Conservation (phyloP, 2,797 vertebrate species). For the Cheirogaleus major region DNA sequence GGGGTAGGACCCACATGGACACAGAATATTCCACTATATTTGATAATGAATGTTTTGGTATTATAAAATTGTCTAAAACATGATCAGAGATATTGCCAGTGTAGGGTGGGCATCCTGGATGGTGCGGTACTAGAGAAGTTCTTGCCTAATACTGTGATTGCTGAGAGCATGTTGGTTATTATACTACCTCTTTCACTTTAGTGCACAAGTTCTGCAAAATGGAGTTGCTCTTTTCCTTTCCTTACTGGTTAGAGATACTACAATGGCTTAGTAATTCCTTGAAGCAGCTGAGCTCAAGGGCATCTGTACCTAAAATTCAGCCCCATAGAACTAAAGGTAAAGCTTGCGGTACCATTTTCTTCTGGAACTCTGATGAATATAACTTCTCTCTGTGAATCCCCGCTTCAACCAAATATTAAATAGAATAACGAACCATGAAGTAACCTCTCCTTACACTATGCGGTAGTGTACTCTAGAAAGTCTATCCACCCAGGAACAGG, state of each 20-base stretch:
- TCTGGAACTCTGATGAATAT: neutral
- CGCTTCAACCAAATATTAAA: neutral
- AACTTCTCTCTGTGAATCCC: neutral
- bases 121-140: neutral
- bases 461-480: constrained; percentile 85
- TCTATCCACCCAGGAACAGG: constrained; percentile 89
- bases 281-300: neutral
- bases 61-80: neutral
- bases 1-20: neutral
- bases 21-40: neutral
- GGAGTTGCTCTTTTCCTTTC: neutral
- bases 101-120: neutral
- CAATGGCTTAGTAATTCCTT: neutral
- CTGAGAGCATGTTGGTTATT: neutral
- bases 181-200: neutral
- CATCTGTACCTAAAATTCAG: neutral
- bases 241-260: neutral
- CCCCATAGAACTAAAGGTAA: neutral
- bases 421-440: neutral
- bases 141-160: neutral
- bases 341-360: neutral
- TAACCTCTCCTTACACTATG: constrained; percentile 87
- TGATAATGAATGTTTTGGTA: neutral
- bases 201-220: neutral
- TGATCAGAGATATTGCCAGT: neutral